Evolutionary conservation across 2,797 vertebrate species (phyloP).

Genomic region (Yasuhikotakia modesta): DNA sequence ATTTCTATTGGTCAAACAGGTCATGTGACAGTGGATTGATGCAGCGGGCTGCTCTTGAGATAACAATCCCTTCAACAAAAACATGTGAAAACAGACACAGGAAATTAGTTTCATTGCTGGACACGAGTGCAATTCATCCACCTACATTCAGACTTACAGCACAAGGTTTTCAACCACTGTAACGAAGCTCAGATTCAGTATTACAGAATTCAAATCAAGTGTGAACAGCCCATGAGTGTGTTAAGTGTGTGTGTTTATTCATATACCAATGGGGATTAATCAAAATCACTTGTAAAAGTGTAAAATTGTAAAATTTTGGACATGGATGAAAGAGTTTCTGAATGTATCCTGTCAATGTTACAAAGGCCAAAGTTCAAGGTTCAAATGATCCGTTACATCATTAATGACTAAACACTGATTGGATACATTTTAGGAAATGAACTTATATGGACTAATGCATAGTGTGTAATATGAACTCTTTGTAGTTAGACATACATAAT

Average conservation of each 20-base stretch:
- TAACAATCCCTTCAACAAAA: slow-evolving; percentile 3
- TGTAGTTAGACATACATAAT: slow-evolving; percentile 2
- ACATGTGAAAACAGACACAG: background rate
- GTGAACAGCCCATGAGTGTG: background rate
- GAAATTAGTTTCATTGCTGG: slow-evolving; percentile 13
- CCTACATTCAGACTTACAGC: slow-evolving; percentile 26
- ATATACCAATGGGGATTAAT: slow-evolving; percentile 2
- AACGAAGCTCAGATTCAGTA: background rate
- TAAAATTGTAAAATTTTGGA: no score
- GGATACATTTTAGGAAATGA: slow-evolving; percentile 11
- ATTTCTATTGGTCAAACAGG: slow-evolving; percentile 18
- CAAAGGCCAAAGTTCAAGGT: background rate
- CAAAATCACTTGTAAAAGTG: slow-evolving; percentile 9
- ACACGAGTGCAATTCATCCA: background rate
- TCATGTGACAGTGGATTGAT: background rate
- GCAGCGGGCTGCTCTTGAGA: background rate
- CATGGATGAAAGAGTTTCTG: no score
- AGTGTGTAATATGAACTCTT: slow-evolving; percentile 6
- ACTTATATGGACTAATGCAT: background rate
- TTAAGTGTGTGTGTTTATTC: slow-evolving; percentile 14
- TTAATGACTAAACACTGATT: slow-evolving; percentile 10
- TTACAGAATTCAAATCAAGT: background rate
- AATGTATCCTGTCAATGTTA: background rate
- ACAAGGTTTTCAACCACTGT: slow-evolving; percentile 22
- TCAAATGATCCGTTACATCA: background rate